Percentiles rank a stretch among this genome's conserved stretches.
phyloP scores from a whole-genome alignment of 2,797 vertebrate genomes.

The Pseudochromis fuscus region DNA sequence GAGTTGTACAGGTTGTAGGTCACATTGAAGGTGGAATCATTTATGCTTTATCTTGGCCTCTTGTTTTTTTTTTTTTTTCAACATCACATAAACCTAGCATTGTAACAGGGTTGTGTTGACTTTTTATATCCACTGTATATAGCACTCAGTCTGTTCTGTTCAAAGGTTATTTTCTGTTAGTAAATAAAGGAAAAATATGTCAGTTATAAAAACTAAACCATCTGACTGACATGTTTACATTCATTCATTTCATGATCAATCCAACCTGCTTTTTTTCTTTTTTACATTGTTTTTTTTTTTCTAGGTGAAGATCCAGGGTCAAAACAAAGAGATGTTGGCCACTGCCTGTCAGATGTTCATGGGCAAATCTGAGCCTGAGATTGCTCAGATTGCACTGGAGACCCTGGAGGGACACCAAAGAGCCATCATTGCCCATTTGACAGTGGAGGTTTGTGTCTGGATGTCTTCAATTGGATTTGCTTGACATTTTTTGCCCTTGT shows the following conservation, averaged over 20 bases:
- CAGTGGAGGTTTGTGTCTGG: slow-evolving; percentile 88
- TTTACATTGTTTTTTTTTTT: not conserved
- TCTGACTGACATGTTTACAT: not conserved
- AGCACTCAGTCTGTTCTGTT: not conserved
- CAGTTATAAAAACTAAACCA: slow-evolving; percentile 9
- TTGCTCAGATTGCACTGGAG: slow-evolving; percentile 92
- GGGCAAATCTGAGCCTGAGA: slow-evolving; percentile 91
- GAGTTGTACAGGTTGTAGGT: no score
- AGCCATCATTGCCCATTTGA: slow-evolving; percentile 97
- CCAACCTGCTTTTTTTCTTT: not conserved
- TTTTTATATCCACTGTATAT: no score
- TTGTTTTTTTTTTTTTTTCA: no score
- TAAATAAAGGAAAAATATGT: not conserved
- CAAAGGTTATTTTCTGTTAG: not conserved
- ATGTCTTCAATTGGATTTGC: not conserved
- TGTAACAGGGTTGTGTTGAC: no score
- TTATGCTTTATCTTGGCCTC: no score
- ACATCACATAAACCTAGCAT: no score
- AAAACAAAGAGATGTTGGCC: slow-evolving; percentile 97
- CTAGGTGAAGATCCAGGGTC: slow-evolving; percentile 97
- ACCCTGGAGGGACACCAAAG: slow-evolving; percentile 97
- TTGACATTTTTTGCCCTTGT: not conserved
- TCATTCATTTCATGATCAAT: no score
- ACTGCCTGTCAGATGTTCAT: slow-evolving; percentile 98
- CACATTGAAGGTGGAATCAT: no score